phyloP scores from a whole-genome alignment of 2,113 vertebrate species.

The Jacana jacana region DNA sequence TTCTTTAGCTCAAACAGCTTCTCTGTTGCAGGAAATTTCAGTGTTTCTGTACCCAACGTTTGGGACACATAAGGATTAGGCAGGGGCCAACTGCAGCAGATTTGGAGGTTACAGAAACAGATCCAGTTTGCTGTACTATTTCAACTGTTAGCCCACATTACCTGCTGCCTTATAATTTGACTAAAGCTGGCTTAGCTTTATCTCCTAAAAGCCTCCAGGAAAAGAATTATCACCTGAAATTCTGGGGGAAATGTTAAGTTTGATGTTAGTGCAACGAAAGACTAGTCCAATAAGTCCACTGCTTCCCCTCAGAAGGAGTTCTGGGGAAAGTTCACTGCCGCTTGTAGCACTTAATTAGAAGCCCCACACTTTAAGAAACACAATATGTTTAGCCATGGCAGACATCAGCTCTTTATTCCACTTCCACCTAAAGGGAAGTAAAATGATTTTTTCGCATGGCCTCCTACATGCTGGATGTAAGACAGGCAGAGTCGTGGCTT shows the following conservation, averaged over 20 bases:
- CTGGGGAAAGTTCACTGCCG: background rate
- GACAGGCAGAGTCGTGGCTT: background rate
- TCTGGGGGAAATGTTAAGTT: background rate
- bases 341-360: background rate
- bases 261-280: background rate
- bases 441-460: background rate
- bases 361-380: background rate
- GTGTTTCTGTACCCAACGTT: background rate
- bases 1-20: slow-evolving; percentile 25
- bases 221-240: background rate
- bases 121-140: background rate
- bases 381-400: background rate
- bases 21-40: background rate
- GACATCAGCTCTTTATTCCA: background rate
- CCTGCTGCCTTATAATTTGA: background rate
- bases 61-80: background rate
- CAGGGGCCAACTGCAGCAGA: background rate
- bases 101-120: background rate
- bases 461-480: background rate
- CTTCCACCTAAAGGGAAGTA: background rate
- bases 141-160: fast-evolving
- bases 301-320: background rate
- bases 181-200: background rate
- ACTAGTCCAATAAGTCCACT: background rate
- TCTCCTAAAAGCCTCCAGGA: background rate